phyloP scores from a whole-genome alignment of 2,797 vertebrate genomes.

The Lates japonicus region DNA sequence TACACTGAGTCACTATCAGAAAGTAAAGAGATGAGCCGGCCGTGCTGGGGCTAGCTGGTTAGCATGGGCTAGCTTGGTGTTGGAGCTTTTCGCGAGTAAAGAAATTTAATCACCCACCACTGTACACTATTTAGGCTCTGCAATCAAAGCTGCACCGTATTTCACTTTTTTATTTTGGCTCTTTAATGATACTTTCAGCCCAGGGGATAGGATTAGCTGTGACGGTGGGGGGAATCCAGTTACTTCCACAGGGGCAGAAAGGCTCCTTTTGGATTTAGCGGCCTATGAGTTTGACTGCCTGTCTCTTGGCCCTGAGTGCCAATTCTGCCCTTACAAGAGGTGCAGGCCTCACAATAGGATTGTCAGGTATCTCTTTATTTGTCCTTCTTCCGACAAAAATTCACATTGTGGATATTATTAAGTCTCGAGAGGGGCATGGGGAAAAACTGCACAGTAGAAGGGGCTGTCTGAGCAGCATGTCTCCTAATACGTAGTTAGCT shows the following conservation, averaged over 20 bases:
- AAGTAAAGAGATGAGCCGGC: too few relatives aligned
- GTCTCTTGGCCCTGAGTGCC: constrained; percentile 25
- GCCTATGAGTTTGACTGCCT: constrained; percentile 1
- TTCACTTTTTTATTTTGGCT: constrained; percentile 67
- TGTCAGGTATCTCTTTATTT: constrained; percentile 11
- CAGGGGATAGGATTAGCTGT: constrained; percentile 69
- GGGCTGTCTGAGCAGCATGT: background rate
- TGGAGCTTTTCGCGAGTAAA: too few relatives aligned
- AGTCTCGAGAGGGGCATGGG: constrained; percentile 15
- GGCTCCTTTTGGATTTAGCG: constrained; percentile 41
- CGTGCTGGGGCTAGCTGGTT: too few relatives aligned
- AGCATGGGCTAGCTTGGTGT: too few relatives aligned
- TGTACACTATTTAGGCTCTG: background rate
- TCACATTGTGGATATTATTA: constrained; percentile 10
- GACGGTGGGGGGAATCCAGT: constrained; percentile 63
- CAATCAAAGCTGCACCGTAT: constrained; percentile 42
- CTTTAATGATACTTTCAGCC: constrained; percentile 65
- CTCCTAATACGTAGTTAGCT: background rate
- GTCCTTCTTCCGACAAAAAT: constrained; percentile 17
- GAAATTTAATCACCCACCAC: constrained; percentile 14
- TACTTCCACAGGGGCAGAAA: constrained; percentile 54
- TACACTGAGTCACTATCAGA: too few relatives aligned
- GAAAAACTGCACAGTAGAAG: background rate
- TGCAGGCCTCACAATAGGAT: constrained; percentile 30
- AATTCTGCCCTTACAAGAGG: constrained; percentile 43